phyloP scores from a whole-genome alignment of 2,113 vertebrate species.

The Gobiocypris rarus region DNA sequence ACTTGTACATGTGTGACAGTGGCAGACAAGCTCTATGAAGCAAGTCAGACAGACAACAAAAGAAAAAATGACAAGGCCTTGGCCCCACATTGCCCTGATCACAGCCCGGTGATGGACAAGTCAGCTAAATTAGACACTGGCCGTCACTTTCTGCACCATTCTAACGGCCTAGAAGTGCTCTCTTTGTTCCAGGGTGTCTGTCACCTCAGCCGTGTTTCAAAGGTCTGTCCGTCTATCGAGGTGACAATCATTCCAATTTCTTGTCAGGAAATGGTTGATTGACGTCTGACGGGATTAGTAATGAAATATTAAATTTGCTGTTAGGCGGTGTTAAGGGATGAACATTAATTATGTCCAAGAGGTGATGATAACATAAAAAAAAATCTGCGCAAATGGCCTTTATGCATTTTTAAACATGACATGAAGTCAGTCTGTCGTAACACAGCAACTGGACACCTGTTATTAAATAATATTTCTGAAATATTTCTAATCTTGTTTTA shows the following conservation, averaged over 20 bases:
- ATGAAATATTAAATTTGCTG: conserved; percentile 9
- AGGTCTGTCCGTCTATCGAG: background rate
- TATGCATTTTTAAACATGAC: background rate
- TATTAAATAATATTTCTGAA: background rate
- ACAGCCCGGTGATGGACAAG: conserved; percentile 33
- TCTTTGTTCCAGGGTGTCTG: conserved; percentile 22
- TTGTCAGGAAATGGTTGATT: conserved; percentile 12
- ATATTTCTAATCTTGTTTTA: background rate
- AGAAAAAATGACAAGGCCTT: conserved; percentile 32
- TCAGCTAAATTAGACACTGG: conserved; percentile 45
- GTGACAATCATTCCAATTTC: conserved; percentile 29
- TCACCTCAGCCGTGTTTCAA: conserved; percentile 11
- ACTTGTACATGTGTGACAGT: background rate
- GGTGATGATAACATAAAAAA: background rate
- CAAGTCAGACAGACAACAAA: conserved; percentile 7
- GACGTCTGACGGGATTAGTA: conserved; percentile 28
- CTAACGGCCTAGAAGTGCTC: background rate
- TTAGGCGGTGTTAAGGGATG: background rate
- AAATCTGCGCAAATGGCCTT: background rate
- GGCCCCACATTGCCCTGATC: conserved; percentile 28
- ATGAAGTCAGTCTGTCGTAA: no score
- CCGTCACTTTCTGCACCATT: conserved; percentile 2
- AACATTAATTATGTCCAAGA: background rate
- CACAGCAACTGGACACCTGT: background rate
- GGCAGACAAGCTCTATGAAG: background rate